phyloP scores from a whole-genome alignment of 2,113 vertebrate species.

The Ammodytes marinus region DNA sequence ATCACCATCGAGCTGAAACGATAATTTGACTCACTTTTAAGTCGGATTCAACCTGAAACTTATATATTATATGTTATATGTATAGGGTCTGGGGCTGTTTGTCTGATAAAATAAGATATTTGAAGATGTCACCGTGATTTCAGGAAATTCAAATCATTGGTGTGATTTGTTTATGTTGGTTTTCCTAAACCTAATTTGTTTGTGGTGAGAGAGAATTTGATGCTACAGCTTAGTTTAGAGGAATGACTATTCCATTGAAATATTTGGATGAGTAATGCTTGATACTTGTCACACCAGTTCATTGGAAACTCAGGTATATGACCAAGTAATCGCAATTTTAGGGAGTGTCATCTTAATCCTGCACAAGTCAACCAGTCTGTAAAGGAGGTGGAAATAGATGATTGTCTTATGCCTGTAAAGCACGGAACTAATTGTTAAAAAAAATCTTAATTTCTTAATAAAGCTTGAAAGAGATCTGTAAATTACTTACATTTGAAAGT shows the following conservation, averaged over 20 bases:
- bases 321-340: not conserved
- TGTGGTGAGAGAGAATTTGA: not conserved
- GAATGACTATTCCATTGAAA: not conserved
- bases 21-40: not conserved
- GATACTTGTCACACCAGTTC: slow-evolving; percentile 36
- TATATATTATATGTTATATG: not conserved
- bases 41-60: no score
- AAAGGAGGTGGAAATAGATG: not conserved
- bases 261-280: slow-evolving; percentile 42
- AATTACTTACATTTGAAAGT: not conserved
- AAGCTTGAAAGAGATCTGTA: not conserved
- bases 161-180: slow-evolving; percentile 1
- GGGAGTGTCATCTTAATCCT: slow-evolving; percentile 6
- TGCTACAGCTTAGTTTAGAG: not conserved
- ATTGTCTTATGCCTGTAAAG: not conserved
- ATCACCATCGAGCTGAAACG: not conserved
- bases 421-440: no score
- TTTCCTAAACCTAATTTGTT: slow-evolving; percentile 7
- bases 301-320: not conserved
- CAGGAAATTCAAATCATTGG: not conserved
- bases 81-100: not conserved
- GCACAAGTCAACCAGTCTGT: not conserved
- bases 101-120: not conserved
- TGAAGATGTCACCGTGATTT: not conserved
- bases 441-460: not conserved